Conservation (phyloP, 2,113 vertebrate genomes). For the Stercorarius parasiticus region DNA sequence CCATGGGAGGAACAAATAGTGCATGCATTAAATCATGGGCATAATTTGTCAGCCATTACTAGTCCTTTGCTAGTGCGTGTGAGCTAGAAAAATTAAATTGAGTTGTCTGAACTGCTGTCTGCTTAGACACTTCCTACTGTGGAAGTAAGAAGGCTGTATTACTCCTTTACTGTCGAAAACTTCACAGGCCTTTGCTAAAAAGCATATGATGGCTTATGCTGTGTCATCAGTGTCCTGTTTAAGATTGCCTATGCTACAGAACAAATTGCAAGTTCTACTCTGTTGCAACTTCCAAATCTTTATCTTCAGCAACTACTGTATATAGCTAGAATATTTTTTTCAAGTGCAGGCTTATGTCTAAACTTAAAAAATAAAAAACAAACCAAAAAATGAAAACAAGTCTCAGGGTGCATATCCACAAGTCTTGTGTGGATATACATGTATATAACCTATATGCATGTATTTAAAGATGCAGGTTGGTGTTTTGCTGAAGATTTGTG, state of each 20-base stretch:
- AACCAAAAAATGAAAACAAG: background rate
- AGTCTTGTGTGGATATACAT: background rate
- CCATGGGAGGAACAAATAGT: background rate
- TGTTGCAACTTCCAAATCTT: background rate
- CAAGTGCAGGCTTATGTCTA: background rate
- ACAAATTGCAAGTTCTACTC: background rate
- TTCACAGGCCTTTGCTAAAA: background rate
- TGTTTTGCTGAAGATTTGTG: background rate
- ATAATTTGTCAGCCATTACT: background rate
- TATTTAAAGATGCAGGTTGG: background rate
- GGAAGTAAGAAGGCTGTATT: background rate
- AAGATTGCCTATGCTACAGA: background rate
- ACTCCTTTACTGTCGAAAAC: background rate
- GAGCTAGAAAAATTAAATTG: background rate
- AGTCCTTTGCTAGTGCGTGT: background rate
- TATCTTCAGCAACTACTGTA: background rate
- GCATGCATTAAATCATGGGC: background rate
- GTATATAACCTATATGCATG: background rate
- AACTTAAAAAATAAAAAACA: background rate
- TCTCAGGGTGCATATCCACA: background rate
- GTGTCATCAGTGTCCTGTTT: background rate
- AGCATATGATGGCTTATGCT: rapidly evolving
- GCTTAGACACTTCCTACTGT: background rate
- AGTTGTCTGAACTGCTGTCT: background rate
- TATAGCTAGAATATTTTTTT: background rate